A percentile compares a stretch with the other conserved stretches of the same genome.
Evolutionary conservation across 2,888 invertebrate genomes (phyloP).

Genomic region (Tipula vernalis): DNA sequence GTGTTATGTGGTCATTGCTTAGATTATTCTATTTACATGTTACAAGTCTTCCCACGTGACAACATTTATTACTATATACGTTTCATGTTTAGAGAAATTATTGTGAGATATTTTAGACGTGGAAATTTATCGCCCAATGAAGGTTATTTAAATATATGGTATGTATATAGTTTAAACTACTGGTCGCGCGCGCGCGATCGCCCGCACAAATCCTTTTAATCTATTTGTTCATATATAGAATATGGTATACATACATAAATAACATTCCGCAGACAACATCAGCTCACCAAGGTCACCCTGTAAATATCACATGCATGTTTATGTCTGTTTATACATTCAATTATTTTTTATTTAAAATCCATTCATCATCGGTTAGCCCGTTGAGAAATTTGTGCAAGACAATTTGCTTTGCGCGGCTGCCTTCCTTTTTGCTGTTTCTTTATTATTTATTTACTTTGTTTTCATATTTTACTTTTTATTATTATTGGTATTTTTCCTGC

Average conservation of each 20-base stretch:
- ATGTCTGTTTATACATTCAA: conserved; percentile 16
- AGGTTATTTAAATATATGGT: not conserved
- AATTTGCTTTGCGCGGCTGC: conserved; percentile 11
- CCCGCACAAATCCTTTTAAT: not conserved
- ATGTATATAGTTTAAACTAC: not conserved
- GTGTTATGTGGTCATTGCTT: not conserved
- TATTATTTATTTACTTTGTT: not conserved
- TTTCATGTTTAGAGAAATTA: not conserved
- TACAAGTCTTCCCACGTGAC: not conserved
- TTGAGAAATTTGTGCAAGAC: conserved; percentile 15
- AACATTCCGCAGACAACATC: not conserved
- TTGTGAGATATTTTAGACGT: not conserved
- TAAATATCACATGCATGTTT: not conserved
- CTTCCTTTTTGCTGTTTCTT: conserved; percentile 8
- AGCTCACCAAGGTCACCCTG: not conserved
- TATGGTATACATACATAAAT: not conserved
- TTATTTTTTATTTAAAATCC: conserved; percentile 17
- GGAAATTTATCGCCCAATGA: not conserved
- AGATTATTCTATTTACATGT: not conserved
- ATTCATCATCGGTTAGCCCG: conserved; percentile 18
- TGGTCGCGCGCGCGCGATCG: not conserved
- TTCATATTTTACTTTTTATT: not conserved
- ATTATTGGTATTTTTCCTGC: not conserved
- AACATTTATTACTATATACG: not conserved
- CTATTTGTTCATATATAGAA: not conserved